These are phyloP conservation scores for Macrosoma leucophasiata DNA, from an alignment of 2,888 invertebrate species.

Conservation along the genomic window DNA sequence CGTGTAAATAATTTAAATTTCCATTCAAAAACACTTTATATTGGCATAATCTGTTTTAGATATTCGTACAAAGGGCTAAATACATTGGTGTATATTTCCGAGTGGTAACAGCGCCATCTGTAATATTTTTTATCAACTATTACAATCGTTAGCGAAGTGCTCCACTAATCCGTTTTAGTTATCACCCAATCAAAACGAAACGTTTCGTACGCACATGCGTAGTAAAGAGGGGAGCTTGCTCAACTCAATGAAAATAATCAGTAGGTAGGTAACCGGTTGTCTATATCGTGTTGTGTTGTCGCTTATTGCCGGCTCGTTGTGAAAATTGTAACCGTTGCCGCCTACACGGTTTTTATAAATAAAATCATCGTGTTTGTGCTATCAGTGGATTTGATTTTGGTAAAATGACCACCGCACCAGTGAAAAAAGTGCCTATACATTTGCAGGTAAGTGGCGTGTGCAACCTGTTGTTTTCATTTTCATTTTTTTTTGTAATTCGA, in stretches of 20 bases:
- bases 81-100: background rate
- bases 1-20: conserved; percentile 22
- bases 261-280: conserved; percentile 49
- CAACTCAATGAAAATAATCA: conserved; percentile 48
- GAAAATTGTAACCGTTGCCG: conserved; percentile 44
- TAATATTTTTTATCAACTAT: background rate
- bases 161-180: background rate
- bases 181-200: conserved; percentile 38
- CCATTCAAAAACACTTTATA: background rate
- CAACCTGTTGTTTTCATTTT: conserved; percentile 58
- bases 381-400: conserved; percentile 45
- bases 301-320: conserved; percentile 27
- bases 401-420: conserved; percentile 83
- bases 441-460: conserved; percentile 81
- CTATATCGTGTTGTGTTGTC: conserved; percentile 31
- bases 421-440: conserved; percentile 97
- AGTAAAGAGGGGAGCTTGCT: conserved; percentile 50
- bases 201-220: conserved; percentile 61
- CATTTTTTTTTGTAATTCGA: too few species aligned
- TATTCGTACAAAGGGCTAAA: background rate
- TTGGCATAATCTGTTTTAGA: background rate
- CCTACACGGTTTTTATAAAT: conserved; percentile 58
- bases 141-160: background rate
- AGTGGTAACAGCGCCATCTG: conserved; percentile 30
- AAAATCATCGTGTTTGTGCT: conserved; percentile 56